These are phyloP conservation scores for Dorcus hopei DNA, from an alignment of 2,888 invertebrate species.

Conservation along the genomic window DNA sequence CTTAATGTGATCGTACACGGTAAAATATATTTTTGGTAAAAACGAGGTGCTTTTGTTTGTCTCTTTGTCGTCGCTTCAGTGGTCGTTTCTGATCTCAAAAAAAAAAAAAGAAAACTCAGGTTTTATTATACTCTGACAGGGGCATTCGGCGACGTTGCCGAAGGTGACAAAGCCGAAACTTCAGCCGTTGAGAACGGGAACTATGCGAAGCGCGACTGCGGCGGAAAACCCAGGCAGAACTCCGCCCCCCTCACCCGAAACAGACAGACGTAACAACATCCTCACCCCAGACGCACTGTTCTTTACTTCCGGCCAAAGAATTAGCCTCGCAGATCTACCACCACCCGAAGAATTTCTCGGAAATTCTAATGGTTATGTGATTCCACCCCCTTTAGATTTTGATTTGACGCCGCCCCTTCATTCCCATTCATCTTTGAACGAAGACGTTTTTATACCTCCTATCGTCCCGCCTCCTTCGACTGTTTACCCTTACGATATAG, in stretches of 20 bases:
- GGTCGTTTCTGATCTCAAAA: too few species aligned
- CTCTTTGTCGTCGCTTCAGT: too few species aligned
- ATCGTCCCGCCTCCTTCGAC: background rate
- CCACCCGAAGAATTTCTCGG: slow-evolving; percentile 9
- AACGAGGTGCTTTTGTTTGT: slow-evolving; percentile 5
- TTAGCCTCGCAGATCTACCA: slow-evolving; percentile 13
- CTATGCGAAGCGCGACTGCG: slow-evolving; percentile 18
- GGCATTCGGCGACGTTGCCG: slow-evolving; percentile 37
- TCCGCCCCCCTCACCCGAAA: slow-evolving; percentile 19
- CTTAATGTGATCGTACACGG: slow-evolving; percentile 5
- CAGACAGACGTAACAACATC: background rate
- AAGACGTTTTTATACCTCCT: background rate
- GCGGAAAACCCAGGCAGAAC: slow-evolving; percentile 5
- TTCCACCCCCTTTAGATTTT: slow-evolving; percentile 21
- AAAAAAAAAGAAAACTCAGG: too few species aligned
- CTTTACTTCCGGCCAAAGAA: background rate
- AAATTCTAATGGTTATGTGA: background rate
- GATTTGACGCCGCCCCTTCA: slow-evolving; percentile 8
- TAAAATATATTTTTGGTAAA: slow-evolving; percentile 23
- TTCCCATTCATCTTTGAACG: background rate
- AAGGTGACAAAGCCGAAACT: slow-evolving; percentile 33
- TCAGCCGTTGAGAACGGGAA: slow-evolving; percentile 25
- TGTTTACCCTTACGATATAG: background rate
- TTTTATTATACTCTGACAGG: too few species aligned
- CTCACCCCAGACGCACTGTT: too few species aligned